Evolutionary conservation across 2,113 vertebrate genomes (phyloP).

Genomic region (Sialia sialis): DNA sequence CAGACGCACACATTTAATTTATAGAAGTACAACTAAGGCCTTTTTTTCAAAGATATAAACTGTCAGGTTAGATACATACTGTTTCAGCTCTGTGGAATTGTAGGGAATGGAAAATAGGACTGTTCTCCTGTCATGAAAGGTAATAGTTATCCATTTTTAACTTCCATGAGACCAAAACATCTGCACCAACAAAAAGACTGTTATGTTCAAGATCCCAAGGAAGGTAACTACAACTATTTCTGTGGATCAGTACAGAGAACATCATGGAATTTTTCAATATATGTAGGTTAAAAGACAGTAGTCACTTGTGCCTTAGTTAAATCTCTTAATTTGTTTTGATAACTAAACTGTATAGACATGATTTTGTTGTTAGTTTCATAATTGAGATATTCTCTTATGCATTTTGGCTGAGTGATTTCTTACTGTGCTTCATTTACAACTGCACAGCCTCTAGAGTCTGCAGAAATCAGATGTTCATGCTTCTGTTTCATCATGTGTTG

Average conservation of each 20-base stretch:
- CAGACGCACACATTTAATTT: background rate
- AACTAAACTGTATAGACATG: background rate
- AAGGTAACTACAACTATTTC: background rate
- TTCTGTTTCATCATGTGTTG: slow-evolving; percentile 8
- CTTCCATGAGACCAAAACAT: background rate
- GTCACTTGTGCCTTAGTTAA: background rate
- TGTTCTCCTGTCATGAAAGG: background rate
- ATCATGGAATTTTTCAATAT: background rate
- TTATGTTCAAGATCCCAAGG: background rate
- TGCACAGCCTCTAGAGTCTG: background rate
- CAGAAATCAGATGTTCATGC: slow-evolving; percentile 30
- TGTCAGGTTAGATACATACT: background rate
- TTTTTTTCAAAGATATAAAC: background rate
- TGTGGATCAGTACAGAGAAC: background rate
- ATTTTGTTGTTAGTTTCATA: slow-evolving; percentile 23
- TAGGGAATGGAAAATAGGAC: background rate
- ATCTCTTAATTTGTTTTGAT: background rate
- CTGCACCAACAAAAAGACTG: background rate
- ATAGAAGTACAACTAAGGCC: background rate
- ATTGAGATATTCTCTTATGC: slow-evolving; percentile 7
- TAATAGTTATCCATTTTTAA: background rate
- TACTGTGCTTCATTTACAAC: slow-evolving; percentile 17
- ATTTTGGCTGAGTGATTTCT: slow-evolving; percentile 28
- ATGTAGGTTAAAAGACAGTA: background rate
- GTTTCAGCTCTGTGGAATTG: background rate